Evolutionary conservation across 2,888 invertebrate species (phyloP).

Genomic region (Ypsolopha scabrella): DNA sequence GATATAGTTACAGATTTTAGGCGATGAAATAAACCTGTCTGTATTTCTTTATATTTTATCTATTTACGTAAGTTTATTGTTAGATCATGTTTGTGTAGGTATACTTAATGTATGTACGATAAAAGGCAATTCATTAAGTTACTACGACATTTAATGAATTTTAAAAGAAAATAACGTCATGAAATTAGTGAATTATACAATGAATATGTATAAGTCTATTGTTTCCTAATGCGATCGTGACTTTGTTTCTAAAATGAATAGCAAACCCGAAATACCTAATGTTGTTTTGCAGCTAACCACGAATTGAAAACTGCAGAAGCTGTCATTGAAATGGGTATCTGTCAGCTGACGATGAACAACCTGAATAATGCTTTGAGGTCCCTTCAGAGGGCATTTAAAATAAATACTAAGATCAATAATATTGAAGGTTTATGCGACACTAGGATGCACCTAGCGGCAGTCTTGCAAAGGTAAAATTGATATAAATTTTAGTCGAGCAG

Average conservation of each 20-base stretch:
- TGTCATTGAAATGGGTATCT: constrained; percentile 63
- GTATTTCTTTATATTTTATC: no score
- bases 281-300: constrained; percentile 40
- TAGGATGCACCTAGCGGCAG: constrained; percentile 64
- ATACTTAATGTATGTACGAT: no score
- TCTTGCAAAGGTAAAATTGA: constrained; percentile 56
- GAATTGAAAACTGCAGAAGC: constrained; percentile 58
- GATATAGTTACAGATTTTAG: no score
- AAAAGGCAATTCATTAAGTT: no score
- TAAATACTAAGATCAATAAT: constrained; percentile 38
- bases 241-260: neutral
- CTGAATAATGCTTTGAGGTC: constrained; percentile 58
- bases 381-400: constrained; percentile 54
- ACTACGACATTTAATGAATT: no score
- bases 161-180: neutral
- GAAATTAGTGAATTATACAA: neutral
- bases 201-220: neutral
- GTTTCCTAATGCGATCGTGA: neutral
- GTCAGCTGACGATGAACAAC: constrained; percentile 57
- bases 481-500: no score
- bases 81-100: no score
- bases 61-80: no score
- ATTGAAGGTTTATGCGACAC: constrained; percentile 61
- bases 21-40: no score
- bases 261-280: constrained; percentile 2